Evolutionary conservation across 2,797 vertebrate species (phyloP).

Genomic region (Phoebastria nigripes): DNA sequence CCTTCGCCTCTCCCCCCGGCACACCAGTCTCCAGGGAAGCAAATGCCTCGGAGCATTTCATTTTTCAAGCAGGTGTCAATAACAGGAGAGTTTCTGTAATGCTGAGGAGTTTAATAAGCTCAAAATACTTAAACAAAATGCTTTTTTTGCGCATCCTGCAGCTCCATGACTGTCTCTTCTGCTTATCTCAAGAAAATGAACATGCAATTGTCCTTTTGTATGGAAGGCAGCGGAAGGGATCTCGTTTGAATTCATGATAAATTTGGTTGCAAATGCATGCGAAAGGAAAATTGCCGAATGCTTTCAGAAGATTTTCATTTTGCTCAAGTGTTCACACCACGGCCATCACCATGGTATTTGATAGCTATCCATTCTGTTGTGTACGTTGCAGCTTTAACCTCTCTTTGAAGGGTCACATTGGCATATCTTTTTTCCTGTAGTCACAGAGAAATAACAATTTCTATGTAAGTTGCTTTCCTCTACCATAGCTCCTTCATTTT

Average conservation of each 20-base stretch:
- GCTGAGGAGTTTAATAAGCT: not conserved
- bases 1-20: not conserved
- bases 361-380: constrained; percentile 10
- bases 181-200: not conserved
- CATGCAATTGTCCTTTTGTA: not conserved
- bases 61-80: constrained; percentile 32
- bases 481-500: constrained; percentile 29
- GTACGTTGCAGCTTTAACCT: not conserved
- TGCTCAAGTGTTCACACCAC: constrained; percentile 17
- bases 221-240: not conserved
- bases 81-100: not conserved
- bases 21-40: not conserved
- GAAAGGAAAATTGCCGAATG: constrained; percentile 41
- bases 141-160: not conserved
- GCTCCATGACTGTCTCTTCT: not conserved
- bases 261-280: constrained; percentile 9
- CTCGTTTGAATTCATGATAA: not conserved
- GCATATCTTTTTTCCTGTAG: not conserved
- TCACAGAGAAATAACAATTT: not conserved
- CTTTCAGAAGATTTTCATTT: constrained; percentile 52
- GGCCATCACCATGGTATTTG: constrained; percentile 26
- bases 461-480: constrained; percentile 28
- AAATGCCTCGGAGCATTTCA: not conserved
- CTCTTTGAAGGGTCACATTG: not conserved
- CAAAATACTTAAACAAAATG: not conserved